Evolutionary conservation across 2,797 vertebrate genomes (phyloP).

Genomic region (Pseudocheirus occidentalis): DNA sequence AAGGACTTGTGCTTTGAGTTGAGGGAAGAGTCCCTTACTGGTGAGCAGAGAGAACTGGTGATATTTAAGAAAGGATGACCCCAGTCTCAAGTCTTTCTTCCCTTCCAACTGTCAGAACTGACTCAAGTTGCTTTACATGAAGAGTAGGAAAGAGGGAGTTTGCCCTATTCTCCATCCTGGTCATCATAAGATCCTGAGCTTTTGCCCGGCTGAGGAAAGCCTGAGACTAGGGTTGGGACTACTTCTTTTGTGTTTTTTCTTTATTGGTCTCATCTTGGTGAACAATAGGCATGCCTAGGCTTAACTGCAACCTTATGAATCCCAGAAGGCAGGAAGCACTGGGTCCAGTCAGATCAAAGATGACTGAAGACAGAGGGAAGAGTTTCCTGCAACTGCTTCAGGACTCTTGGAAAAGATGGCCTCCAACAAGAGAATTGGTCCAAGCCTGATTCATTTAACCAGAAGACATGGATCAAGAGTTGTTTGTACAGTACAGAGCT

Average conservation of each 20-base stretch:
- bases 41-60: not conserved
- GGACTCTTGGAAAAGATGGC: not conserved
- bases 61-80: not conserved
- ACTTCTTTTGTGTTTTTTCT: not conserved
- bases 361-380: not conserved
- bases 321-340: not conserved
- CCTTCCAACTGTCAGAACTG: not conserved
- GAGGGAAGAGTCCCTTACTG: not conserved
- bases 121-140: not conserved
- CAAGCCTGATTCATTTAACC: not conserved
- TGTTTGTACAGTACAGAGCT: not conserved
- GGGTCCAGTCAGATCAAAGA: not conserved
- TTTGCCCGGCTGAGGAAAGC: not conserved
- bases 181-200: not conserved
- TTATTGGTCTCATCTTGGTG: not conserved
- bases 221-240: not conserved
- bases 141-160: not conserved
- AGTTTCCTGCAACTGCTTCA: not conserved
- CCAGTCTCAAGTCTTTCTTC: not conserved
- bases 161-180: not conserved
- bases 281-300: not conserved
- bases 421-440: not conserved
- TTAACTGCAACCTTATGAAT: not conserved
- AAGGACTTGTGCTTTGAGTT: not conserved
- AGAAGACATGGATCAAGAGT: not conserved